Evolutionary conservation across 2,888 invertebrate genomes (phyloP).

Genomic region (Harpalus rubripes): DNA sequence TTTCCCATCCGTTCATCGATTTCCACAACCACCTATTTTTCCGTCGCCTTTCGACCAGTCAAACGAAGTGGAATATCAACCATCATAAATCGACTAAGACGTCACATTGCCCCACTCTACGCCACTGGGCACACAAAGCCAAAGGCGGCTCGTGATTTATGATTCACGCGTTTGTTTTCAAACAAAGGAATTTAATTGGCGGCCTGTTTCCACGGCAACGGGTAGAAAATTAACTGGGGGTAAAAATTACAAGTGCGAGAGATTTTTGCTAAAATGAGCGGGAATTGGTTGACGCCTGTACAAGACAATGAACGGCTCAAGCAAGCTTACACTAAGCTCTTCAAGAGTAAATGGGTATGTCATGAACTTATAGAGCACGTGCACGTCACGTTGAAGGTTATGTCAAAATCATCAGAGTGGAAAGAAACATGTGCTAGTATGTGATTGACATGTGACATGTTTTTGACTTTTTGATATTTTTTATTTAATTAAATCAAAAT

Average conservation of each 20-base stretch:
- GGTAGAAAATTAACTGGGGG: conserved; percentile 44
- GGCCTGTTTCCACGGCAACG: conserved; percentile 26
- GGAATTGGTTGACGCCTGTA: conserved; percentile 24
- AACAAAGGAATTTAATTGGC: conserved; percentile 59
- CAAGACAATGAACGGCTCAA: conserved; percentile 18
- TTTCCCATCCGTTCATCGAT: neutral
- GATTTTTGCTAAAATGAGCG: conserved; percentile 15
- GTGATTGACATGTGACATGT: too few species aligned
- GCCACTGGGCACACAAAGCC: conserved; percentile 34
- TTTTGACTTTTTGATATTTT: too few species aligned
- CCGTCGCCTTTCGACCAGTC: conserved; percentile 29
- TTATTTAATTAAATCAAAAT: too few species aligned
- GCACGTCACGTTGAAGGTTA: too few species aligned
- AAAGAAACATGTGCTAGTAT: too few species aligned
- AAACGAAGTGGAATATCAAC: conserved; percentile 53
- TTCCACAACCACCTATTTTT: neutral
- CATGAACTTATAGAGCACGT: neutral
- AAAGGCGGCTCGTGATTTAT: conserved; percentile 50
- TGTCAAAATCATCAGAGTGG: too few species aligned
- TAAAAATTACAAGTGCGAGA: conserved; percentile 10
- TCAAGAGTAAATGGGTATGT: conserved; percentile 29
- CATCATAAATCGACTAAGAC: conserved; percentile 58
- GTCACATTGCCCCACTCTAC: conserved; percentile 23
- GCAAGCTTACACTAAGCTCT: conserved; percentile 1
- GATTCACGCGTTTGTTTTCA: conserved; percentile 47